These are phyloP conservation scores for Ageneiosus marmoratus DNA, from an alignment of 2,113 vertebrate species.

Conservation along the genomic window DNA sequence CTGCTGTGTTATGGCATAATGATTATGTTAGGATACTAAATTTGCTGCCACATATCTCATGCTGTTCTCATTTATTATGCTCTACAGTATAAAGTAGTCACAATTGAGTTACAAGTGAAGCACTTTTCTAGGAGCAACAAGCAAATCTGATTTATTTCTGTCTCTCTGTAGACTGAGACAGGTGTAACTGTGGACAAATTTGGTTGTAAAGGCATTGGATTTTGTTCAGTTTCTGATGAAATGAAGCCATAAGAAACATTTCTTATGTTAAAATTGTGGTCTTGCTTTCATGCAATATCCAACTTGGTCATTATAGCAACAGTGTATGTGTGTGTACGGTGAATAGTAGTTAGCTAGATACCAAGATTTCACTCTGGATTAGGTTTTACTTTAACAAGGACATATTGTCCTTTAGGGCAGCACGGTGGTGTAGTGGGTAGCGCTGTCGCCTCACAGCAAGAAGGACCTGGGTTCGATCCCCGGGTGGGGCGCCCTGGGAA, in stretches of 20 bases:
- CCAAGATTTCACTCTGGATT: background rate
- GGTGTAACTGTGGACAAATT: background rate
- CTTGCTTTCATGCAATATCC: background rate
- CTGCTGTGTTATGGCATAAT: background rate
- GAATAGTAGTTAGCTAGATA: background rate
- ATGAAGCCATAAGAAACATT: background rate
- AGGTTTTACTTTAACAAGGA: background rate
- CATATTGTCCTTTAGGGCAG: too few relatives aligned
- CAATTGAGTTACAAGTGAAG: background rate
- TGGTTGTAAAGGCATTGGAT: background rate
- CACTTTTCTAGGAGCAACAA: background rate
- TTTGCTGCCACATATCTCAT: background rate
- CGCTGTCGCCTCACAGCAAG: too few relatives aligned
- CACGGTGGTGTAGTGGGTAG: too few relatives aligned
- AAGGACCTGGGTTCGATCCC: too few relatives aligned
- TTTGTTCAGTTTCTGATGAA: background rate
- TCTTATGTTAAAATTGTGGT: background rate
- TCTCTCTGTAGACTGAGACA: too few relatives aligned
- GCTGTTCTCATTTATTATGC: background rate
- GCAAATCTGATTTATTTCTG: background rate
- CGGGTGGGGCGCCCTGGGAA: too few relatives aligned
- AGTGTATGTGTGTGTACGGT: background rate
- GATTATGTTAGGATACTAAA: constrained; percentile 13
- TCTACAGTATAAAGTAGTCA: background rate
- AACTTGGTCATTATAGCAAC: background rate